phyloP scores from a whole-genome alignment of 2,113 vertebrate genomes.

The Collichthys lucidus region DNA sequence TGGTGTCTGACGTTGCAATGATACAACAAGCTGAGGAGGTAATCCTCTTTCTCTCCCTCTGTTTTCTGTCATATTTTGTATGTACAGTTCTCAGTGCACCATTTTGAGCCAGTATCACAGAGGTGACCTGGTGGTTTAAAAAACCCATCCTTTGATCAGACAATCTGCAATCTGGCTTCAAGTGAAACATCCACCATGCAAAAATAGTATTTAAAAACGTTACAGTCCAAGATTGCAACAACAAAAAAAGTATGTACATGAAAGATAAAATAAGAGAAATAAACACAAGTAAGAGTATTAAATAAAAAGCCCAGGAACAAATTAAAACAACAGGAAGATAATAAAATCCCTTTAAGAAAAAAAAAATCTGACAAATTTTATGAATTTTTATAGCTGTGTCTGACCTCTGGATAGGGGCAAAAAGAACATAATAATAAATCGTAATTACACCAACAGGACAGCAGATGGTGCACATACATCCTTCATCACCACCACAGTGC shows the following conservation, averaged over 20 bases:
- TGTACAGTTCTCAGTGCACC: neutral
- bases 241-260: neutral
- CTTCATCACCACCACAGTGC: neutral
- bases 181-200: neutral
- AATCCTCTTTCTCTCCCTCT: conserved; percentile 22
- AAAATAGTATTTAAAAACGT: neutral
- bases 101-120: neutral
- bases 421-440: neutral
- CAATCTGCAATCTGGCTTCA: neutral
- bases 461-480: conserved; percentile 52
- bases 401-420: neutral
- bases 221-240: neutral
- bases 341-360: neutral
- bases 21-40: conserved; percentile 26
- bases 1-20: conserved; percentile 5
- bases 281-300: neutral
- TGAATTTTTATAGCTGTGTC: neutral
- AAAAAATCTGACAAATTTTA: neutral
- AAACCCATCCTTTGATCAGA: neutral
- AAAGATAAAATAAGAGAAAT: neutral
- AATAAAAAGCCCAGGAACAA: neutral
- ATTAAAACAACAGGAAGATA: neutral
- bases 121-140: neutral
- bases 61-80: conserved; percentile 3
- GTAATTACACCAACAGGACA: conserved; percentile 37